Base-by-base conservation (phyloP, 2,113 vertebrate species). In the Rostratula benghalensis region DNA sequence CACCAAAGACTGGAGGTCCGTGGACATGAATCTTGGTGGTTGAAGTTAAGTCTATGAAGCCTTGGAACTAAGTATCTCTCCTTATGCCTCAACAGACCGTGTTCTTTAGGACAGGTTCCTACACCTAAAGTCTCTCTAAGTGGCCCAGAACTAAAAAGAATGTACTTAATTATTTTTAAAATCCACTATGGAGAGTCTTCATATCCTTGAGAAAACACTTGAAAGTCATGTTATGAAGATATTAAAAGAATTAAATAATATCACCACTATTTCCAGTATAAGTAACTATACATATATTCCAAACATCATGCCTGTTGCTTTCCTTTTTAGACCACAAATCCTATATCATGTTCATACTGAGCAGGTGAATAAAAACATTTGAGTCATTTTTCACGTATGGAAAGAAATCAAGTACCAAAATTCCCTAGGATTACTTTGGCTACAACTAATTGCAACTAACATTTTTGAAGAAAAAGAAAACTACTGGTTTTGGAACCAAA, bases 201-300 rank as follows among this genome's bases (percentile, higher is more conserved):
- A 3, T 16, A 15, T 27, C 10, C 84, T 43, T 31, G 33, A 57
- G 25, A 48, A 17, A 13, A 39, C 48, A 30, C 18, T 15, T 2
- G 0, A 37, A 68, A 59, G 41, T 23, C 45, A 80, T 1, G 1
- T 11, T 41, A 30, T 8, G 45, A 19, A n/a, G 5, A 22, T 1
- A 1, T 46, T 64, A 75, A 46, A 79, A 56, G 4, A 22, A 35
- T 54, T 68, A 69, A 83, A 48, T 54, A 39, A 35, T 11, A 67
- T 28, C 50, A 33, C 13, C 4, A 21, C 13, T 9, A 39, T 39
- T 73, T 73, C 33, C 31, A 53, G 10, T 37, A 37, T 21, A 63
- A 83, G 16, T 59, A 93, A 9, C 9, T 46, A 9, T 18, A 56
- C 1, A 8, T 6, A 17, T 0, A 7, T 35, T 89, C 17, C 30